Base-by-base conservation (phyloP, 2,113 vertebrate genomes). In the Oreochromis aureus region DNA sequence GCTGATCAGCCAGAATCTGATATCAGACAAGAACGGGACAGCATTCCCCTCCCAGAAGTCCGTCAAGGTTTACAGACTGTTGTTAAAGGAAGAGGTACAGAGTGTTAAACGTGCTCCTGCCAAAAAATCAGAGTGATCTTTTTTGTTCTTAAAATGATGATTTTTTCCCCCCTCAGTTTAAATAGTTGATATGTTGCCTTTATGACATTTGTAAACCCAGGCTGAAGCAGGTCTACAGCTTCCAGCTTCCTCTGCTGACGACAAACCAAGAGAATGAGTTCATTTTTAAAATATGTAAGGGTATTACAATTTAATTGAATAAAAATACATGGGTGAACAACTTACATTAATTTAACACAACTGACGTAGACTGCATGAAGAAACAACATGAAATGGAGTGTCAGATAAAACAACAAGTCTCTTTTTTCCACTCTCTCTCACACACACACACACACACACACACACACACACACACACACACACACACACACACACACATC, bases 261-360 rank as follows among this genome's bases (percentile, higher is more conserved):
- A 91, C 61, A 87, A 84, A 80, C 85, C n/a, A 36, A 59, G 8
- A 32, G 18, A 81, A 73, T 80, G 6, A 83, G 8, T n/a, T 2
- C 56, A 55, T 90, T 15, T 66, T 12, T 18, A 82, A 61, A 86
- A 82, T 58, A 87, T 71, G 83, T 11, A 92, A 90, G 86, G 83
- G 69, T 89, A 87, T 94, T 91, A 91, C 63, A 90, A 87, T 95
- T 95, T 93, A 94, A 91, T 94, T 91, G 89, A 46, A 90, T 87
- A 88, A 82, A 48, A 89, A 58, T 9, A 88, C 80, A 87, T 16
- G 19, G 24, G 30, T 66, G 51, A 87, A 87, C 59, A 86, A 87
- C 81, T 90, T 83, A 69, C 81, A 94, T 96, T 96, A 96, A 95
- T 36, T 96, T 96, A 96, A 94, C 89, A 93, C 84, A 85, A 85